Evolutionary conservation across 2,888 invertebrate genomes (phyloP).

Genomic region (Eristalis pertinax): DNA sequence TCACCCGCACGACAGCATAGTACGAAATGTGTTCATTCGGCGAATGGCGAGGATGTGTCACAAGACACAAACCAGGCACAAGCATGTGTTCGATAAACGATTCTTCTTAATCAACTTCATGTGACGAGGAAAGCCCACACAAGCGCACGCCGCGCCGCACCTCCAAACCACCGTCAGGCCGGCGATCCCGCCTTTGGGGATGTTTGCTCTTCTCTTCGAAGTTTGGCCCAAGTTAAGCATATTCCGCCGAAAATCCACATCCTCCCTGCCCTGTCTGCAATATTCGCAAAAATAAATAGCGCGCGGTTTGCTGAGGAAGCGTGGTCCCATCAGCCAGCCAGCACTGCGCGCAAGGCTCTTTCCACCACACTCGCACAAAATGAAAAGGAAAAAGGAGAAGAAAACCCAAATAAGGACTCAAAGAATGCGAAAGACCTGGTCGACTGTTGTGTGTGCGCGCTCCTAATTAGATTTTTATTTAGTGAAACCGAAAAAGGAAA

Average conservation of each 20-base stretch:
- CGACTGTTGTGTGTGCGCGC: conserved; percentile 10
- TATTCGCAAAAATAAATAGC: conserved; percentile 39
- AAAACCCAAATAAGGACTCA: conserved; percentile 11
- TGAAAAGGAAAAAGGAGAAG: background rate
- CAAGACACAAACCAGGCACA: background rate
- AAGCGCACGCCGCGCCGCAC: conserved; percentile 1
- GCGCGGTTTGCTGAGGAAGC: background rate
- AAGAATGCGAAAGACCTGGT: conserved; percentile 5
- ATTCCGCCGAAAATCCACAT: conserved; percentile 6
- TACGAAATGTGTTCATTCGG: background rate
- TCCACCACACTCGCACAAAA: background rate
- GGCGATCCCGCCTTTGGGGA: background rate
- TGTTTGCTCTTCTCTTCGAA: conserved; percentile 20
- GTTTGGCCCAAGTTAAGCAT: conserved; percentile 15
- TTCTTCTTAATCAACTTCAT: conserved; percentile 23
- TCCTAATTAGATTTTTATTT: conserved; percentile 45
- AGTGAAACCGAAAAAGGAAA: background rate
- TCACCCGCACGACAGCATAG: background rate
- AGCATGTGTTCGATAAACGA: background rate
- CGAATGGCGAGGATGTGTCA: background rate
- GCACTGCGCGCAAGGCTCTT: background rate
- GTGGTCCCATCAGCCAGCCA: background rate
- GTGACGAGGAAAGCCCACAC: background rate
- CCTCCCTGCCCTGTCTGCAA: background rate
- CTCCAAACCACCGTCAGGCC: conserved; percentile 1